Percentiles rank a stretch among this genome's conserved stretches.
phyloP scores from a whole-genome alignment of 2,113 vertebrate species.

The Halcyon malimbica region DNA sequence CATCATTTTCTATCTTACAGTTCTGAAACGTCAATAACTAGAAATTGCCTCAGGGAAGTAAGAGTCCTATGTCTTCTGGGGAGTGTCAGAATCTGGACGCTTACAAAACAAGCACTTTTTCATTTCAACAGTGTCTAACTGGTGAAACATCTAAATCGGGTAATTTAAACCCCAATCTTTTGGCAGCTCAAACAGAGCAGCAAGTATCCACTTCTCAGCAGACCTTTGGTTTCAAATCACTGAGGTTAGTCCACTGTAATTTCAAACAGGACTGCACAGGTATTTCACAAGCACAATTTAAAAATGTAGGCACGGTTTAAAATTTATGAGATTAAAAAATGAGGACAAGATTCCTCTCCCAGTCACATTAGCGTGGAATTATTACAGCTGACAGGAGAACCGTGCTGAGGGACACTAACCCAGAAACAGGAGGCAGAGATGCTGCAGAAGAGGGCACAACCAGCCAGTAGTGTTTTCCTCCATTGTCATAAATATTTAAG shows the following conservation, averaged over 20 bases:
- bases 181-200: constrained; percentile 42
- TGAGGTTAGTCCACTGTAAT: constrained; percentile 33
- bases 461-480: background rate
- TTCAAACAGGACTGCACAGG: background rate
- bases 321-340: background rate
- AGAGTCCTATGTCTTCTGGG: background rate
- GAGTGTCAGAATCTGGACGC: background rate
- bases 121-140: constrained; percentile 36
- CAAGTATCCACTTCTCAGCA: constrained; percentile 9
- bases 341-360: background rate
- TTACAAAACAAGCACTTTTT: constrained; percentile 34
- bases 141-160: constrained; percentile 26
- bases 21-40: background rate
- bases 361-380: background rate
- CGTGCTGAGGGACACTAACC: background rate
- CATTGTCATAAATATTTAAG: background rate
- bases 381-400: background rate
- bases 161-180: constrained; percentile 43
- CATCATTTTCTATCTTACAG: background rate
- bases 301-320: constrained; percentile 8
- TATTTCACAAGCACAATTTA: background rate
- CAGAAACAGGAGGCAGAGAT: background rate
- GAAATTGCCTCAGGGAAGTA: background rate
- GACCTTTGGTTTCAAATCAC: constrained; percentile 20
- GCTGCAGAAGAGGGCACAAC: background rate